phyloP scores from a whole-genome alignment of 2,888 invertebrate species.

The Sarcophaga rosellei region DNA sequence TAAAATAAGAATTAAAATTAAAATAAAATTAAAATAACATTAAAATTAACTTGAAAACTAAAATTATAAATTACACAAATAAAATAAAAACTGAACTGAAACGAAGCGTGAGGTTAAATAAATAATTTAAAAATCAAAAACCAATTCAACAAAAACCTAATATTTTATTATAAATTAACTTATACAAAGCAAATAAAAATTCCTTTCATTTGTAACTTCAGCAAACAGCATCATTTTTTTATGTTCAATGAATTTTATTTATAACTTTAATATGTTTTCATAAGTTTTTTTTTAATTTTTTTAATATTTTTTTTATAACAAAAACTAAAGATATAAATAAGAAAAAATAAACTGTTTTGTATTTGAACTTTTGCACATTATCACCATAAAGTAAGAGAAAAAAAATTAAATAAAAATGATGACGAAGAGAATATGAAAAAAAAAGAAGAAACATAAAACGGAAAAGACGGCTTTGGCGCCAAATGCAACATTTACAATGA shows the following conservation, averaged over 20 bases:
- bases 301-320: not conserved
- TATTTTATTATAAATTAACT: no score
- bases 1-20: no score
- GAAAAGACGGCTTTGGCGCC: constrained; percentile 65
- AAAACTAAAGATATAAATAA: not conserved
- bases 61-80: no score
- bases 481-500: constrained; percentile 68
- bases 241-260: constrained; percentile 61
- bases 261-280: constrained; percentile 32
- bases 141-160: no score
- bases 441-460: constrained; percentile 46
- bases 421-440: not conserved
- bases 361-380: constrained; percentile 66
- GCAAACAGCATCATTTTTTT: constrained; percentile 36
- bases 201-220: not conserved
- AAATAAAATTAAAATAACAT: no score
- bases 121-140: no score
- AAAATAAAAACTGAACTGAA: no score
- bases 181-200: not conserved
- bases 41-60: no score
- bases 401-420: not conserved
- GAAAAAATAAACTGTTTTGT: constrained; percentile 31
- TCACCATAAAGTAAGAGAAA: constrained; percentile 36
- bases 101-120: no score
- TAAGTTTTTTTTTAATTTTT: not conserved